Base-by-base conservation (phyloP, 2,113 vertebrate genomes). In the Syngnathus floridae region DNA sequence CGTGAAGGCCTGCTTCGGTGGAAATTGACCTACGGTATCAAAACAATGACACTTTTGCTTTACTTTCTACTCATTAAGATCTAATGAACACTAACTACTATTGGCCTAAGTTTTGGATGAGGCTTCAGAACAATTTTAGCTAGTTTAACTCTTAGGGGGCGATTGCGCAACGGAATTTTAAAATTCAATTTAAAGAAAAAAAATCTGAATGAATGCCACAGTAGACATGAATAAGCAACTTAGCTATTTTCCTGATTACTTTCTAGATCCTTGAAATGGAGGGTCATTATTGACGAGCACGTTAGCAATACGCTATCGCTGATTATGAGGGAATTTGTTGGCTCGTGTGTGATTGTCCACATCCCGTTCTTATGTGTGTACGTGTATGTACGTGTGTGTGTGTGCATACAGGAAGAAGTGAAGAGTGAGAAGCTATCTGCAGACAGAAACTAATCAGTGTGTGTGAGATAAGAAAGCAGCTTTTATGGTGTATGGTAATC, bases 401-500 rank as follows among this genome's bases (percentile, higher is more conserved):
- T 65, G 72, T 64, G 73, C 40, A 55, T 55, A 57, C 60, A 60
- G 49, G 60, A 78, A 69, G 74, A 67, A 85, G 71, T 4, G 21
- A 76, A 72, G 77, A 85, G 79, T 78, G 82, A 84, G 77, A 84
- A 83, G 86, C 85, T 90, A 90, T 88, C 88, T 80, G 74, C 72
- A 84, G 86, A 87, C 85, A 86, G 83, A 91, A 91, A 89, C 88
- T 89, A 90, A 91, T 91, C 88, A 90, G 80, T 76, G 79, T 81
- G 79, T 82, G 84, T 82, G 81, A 88, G 88, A 91, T 89, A 90
- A 87, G 88, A 88, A 87, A 87, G 85, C 85, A 71, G 88, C 79
- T 87, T 90, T 91, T 91, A 90, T 89, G 89, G 88, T 90, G 78
- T 90, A 91, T 91, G 89, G 88, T 90, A 90, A 91, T 91, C 89